Base-by-base conservation (phyloP, 2,888 invertebrate genomes). In the Lordiphosa fenestrarum region DNA sequence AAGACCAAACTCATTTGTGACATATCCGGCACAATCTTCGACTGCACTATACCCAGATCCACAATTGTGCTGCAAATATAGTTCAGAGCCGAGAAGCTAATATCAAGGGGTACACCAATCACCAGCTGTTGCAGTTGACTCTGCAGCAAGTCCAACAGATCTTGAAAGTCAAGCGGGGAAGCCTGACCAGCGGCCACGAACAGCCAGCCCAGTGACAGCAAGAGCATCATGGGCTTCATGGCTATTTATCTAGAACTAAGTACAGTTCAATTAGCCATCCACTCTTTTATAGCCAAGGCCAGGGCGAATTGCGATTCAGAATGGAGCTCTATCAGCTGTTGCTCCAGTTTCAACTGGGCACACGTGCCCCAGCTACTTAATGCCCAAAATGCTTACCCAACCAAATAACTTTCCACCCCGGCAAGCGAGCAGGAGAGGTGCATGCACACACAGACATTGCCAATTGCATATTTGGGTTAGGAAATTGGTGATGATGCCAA, bases 401-500 rank as follows among this genome's bases (percentile, higher is more conserved):
- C 60, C 19, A 57, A 35, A 25, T 9, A 13, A 33, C 59, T 47
- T 1, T 33, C 25, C 3, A 46, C 15, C 2, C 12, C 30, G 61
- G 58, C 41, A 33, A 25, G 25, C 25, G 25, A 7, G 25, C 7
- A 7, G 25, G 25, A 7, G 7, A 25, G 25, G 25, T 42, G 23
- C 30, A 46, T 25, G 47, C 21, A 57, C 40, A 57, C 30, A 19
- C n/a, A 19, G 30, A 37, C 33, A 35, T 63, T 60, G 30, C 25
- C 13, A 42, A 30, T 30, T 30, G 30, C 13, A 42, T 30, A 42
- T 44, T 82, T 75, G 59, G 65, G 74, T 75, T 75, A 61, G 76
- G 81, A 75, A 75, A 75, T 30, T 30, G 30, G 30, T 56, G 76
- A 30, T 63, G 49, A 60, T 61, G 59, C 71, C 82, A 77, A 82